Percentiles rank a stretch among this genome's conserved stretches.
phyloP scores from a whole-genome alignment of 2,888 invertebrate species.

The Rotaria macrura region DNA sequence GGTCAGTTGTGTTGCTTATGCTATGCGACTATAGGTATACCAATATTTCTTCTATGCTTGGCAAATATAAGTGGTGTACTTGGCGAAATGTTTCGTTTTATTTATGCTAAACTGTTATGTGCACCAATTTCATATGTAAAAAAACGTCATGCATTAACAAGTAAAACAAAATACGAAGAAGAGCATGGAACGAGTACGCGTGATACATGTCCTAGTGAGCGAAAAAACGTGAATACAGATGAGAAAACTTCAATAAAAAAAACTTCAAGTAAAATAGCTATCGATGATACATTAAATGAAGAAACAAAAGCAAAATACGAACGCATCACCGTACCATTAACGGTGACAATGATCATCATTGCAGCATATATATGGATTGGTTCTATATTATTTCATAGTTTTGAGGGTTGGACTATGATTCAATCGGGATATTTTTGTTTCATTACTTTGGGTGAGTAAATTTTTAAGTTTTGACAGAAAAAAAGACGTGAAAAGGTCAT shows the following conservation, averaged over 20 bases:
- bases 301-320: neutral
- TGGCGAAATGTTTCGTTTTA: slow-evolving; percentile 52
- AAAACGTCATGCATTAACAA: neutral
- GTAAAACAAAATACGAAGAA: neutral
- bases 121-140: neutral
- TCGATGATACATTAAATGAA: neutral
- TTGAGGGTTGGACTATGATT: slow-evolving; percentile 47
- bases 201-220: neutral
- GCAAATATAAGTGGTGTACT: slow-evolving; percentile 54
- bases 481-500: too few species aligned
- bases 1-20: slow-evolving; percentile 49
- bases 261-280: too few species aligned
- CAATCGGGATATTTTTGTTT: slow-evolving; percentile 45
- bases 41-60: slow-evolving; percentile 53
- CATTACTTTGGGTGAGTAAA: neutral
- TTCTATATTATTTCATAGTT: slow-evolving; percentile 46
- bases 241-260: neutral
- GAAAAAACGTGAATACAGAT: neutral
- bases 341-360: slow-evolving; percentile 47
- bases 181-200: neutral
- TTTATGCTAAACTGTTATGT: slow-evolving; percentile 44
- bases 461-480: too few species aligned
- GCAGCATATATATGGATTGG: slow-evolving; percentile 48
- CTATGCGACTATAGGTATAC: slow-evolving; percentile 52
- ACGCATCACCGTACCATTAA: slow-evolving; percentile 39